Conservation (phyloP, 1,140 invertebrate genomes). For the Brevipalpus yothersi region DNA sequence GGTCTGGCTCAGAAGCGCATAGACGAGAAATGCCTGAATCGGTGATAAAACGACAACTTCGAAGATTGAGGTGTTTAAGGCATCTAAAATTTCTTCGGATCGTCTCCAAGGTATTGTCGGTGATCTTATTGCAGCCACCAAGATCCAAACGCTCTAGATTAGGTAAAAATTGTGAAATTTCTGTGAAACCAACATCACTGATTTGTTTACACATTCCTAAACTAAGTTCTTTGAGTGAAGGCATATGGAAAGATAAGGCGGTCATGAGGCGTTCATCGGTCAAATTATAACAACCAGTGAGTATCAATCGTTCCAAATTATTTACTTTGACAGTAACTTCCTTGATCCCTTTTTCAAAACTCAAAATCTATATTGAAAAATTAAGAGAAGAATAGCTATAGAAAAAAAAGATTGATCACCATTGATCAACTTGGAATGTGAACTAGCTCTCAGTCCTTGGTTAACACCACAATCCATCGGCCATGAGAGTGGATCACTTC, state of each 20-base stretch:
- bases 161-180: slow-evolving; percentile 57
- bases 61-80: slow-evolving; percentile 51
- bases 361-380: slow-evolving; percentile 33
- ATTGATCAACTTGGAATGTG: too few relatives aligned
- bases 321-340: slow-evolving; percentile 65
- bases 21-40: slow-evolving; percentile 67
- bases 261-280: slow-evolving; percentile 53
- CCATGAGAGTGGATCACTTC: too few relatives aligned
- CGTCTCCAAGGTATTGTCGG: slow-evolving; percentile 53
- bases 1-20: slow-evolving; percentile 30
- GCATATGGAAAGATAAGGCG: slow-evolving; percentile 34
- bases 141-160: slow-evolving; percentile 65
- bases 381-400: not conserved
- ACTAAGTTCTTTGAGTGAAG: slow-evolving; percentile 48
- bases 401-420: not conserved
- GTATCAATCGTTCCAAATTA: slow-evolving; percentile 56
- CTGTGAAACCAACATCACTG: slow-evolving; percentile 51
- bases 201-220: slow-evolving; percentile 82
- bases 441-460: too few relatives aligned
- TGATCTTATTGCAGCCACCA: slow-evolving; percentile 69
- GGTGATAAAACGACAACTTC: slow-evolving; percentile 73
- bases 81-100: slow-evolving; percentile 60
- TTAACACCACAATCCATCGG: too few relatives aligned
- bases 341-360: slow-evolving; percentile 48
- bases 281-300: slow-evolving; percentile 78